phyloP scores from a whole-genome alignment of 2,113 vertebrate genomes.

The Mixornis gularis region DNA sequence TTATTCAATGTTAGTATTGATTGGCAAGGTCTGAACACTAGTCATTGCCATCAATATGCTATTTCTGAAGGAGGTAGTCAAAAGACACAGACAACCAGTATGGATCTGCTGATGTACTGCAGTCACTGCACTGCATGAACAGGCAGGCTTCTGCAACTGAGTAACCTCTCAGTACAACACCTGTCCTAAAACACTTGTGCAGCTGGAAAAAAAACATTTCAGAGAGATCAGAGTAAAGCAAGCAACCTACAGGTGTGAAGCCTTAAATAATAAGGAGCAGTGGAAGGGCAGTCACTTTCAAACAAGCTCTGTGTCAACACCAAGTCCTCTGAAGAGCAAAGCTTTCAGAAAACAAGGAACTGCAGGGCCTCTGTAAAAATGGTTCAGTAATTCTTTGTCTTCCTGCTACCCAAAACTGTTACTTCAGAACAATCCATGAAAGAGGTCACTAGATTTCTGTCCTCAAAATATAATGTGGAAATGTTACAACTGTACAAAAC shows the following conservation, averaged over 20 bases:
- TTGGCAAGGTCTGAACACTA: conserved; percentile 76
- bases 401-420: neutral
- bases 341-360: conserved; percentile 71
- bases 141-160: neutral
- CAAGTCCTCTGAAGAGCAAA: conserved; percentile 62
- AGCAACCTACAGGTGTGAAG: conserved; percentile 58
- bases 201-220: neutral
- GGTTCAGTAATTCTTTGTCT: conserved; percentile 67
- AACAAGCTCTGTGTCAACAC: conserved; percentile 52
- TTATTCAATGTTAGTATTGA: conserved; percentile 77
- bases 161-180: conserved; percentile 32
- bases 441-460: neutral
- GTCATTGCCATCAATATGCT: conserved; percentile 78
- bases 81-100: conserved; percentile 56
- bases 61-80: conserved; percentile 66
- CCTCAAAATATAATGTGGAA: neutral
- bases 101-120: conserved; percentile 54
- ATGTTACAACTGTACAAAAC: neutral
- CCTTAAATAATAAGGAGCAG: conserved; percentile 59
- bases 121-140: neutral
- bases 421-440: neutral
- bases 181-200: neutral
- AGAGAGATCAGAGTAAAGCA: conserved; percentile 46
- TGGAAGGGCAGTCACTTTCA: conserved; percentile 53
- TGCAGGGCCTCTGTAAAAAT: conserved; percentile 48